A percentile compares a stretch with the other conserved stretches of the same genome.
Evolutionary conservation across 1,140 invertebrate genomes (phyloP).

Genomic region (Theocolax elegans): DNA sequence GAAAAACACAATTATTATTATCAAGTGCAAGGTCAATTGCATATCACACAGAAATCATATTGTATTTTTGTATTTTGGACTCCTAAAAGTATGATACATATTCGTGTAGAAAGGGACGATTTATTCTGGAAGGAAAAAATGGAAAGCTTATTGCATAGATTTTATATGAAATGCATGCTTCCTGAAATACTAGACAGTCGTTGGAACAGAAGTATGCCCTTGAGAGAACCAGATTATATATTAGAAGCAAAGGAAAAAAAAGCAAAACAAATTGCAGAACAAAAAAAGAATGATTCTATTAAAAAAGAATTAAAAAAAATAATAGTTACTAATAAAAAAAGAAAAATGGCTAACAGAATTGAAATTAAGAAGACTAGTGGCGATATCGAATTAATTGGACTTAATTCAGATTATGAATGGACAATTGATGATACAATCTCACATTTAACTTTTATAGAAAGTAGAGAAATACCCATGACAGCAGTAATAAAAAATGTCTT

Average conservation of each 20-base stretch:
- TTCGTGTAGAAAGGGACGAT: constrained; percentile 43
- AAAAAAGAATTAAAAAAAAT: background rate
- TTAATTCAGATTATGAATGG: too few species aligned
- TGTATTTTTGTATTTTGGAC: constrained; percentile 60
- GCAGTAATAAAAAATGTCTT: background rate
- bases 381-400: background rate
- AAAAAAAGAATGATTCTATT: background rate
- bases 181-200: constrained; percentile 43
- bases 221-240: constrained; percentile 37
- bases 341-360: background rate
- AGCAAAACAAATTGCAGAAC: background rate
- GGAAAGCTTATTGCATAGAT: constrained; percentile 28
- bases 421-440: too few species aligned
- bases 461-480: too few species aligned
- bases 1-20: too few species aligned
- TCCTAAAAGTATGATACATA: constrained; percentile 30
- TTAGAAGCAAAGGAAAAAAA: constrained; percentile 24
- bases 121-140: constrained; percentile 47
- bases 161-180: constrained; percentile 37
- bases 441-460: too few species aligned
- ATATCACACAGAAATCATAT: constrained; percentile 51
- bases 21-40: constrained; percentile 58
- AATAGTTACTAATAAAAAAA: background rate
- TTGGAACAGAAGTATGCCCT: constrained; percentile 2
- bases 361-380: background rate